These are phyloP conservation scores for Meloe dianella DNA, from an alignment of 2,888 invertebrate species.

Conservation along the genomic window DNA sequence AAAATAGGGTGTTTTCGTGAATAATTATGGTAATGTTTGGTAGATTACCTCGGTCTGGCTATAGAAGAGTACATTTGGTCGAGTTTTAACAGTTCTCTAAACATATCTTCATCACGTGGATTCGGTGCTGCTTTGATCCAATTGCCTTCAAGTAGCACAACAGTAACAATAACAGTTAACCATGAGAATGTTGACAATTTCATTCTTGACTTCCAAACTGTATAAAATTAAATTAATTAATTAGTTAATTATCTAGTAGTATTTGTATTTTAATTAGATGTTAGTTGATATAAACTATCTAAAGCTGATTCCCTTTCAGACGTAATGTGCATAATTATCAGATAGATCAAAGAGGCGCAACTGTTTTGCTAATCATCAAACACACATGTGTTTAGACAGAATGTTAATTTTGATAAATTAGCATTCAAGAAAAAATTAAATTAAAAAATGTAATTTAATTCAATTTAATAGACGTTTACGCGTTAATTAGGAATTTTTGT, in stretches of 20 bases:
- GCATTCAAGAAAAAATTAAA: too few species aligned
- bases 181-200: slow-evolving; percentile 51
- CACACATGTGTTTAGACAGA: too few species aligned
- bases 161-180: slow-evolving; percentile 46
- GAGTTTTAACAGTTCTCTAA: slow-evolving; percentile 46
- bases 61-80: slow-evolving; percentile 50
- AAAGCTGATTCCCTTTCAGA: slow-evolving; percentile 19
- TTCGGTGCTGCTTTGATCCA: slow-evolving; percentile 41
- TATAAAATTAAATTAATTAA: not conserved
- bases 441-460: too few species aligned
- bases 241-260: too few species aligned
- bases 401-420: too few species aligned
- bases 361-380: not conserved
- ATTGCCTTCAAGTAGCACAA: slow-evolving; percentile 41
- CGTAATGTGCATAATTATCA: slow-evolving; percentile 28
- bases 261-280: not conserved
- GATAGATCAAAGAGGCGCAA: slow-evolving; percentile 25
- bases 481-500: too few species aligned
- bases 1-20: too few species aligned
- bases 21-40: not conserved
- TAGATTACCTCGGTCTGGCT: slow-evolving; percentile 49
- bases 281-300: not conserved
- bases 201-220: slow-evolving; percentile 36
- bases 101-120: slow-evolving; percentile 47
- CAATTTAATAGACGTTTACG: too few species aligned